Percentiles rank a stretch among this genome's conserved stretches.
phyloP scores from a whole-genome alignment of 2,797 vertebrate species.

The Ibycter americanus region DNA sequence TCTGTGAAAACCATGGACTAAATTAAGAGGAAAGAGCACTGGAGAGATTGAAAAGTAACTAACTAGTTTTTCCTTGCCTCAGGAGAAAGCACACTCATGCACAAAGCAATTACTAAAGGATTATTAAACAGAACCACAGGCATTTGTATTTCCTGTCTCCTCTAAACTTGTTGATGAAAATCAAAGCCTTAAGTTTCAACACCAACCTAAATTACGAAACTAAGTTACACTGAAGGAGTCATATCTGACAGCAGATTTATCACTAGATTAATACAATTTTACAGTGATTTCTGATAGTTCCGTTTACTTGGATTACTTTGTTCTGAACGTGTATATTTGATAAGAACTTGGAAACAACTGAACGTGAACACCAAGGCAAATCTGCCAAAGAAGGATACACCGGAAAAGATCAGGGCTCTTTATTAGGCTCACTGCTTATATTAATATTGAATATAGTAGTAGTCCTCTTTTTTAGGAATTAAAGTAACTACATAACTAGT shows the following conservation, averaged over 20 bases:
- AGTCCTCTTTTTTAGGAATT: background rate
- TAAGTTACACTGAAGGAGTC: background rate
- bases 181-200: conserved; percentile 76
- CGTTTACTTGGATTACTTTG: background rate
- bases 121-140: background rate
- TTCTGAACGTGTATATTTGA: background rate
- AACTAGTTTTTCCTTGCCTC: background rate
- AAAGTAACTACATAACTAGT: background rate
- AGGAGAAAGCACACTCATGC: background rate
- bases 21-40: background rate
- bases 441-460: background rate
- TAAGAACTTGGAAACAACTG: background rate
- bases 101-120: background rate
- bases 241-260: background rate
- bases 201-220: background rate
- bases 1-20: background rate
- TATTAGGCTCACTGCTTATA: background rate
- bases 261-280: background rate
- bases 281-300: background rate
- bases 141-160: background rate
- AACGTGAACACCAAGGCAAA: background rate
- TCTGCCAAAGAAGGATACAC: background rate
- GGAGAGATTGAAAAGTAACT: background rate
- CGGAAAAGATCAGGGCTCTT: background rate
- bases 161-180: conserved; percentile 67